phyloP scores from a whole-genome alignment of 2,888 invertebrate species.

The Drosophila leonis region DNA sequence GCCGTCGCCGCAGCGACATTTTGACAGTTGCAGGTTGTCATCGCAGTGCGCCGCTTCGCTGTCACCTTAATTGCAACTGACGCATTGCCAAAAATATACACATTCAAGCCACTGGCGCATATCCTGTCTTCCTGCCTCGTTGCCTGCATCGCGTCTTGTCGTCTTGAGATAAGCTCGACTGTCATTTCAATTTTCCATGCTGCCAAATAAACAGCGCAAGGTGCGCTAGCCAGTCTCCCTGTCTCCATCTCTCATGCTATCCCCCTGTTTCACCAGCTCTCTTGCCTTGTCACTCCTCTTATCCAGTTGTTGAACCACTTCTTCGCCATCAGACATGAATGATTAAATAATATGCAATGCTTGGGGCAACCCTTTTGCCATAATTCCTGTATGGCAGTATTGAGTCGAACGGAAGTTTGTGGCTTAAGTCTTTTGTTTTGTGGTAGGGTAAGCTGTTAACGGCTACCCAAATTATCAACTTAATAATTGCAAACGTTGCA shows the following conservation, averaged over 20 bases:
- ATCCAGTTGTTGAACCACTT: constrained; percentile 18
- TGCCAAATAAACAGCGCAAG: constrained; percentile 66
- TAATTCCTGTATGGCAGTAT: constrained; percentile 36
- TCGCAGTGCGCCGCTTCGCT: constrained; percentile 41
- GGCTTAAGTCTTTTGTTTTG: constrained; percentile 65
- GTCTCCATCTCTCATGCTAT: constrained; percentile 2
- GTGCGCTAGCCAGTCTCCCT: constrained; percentile 50
- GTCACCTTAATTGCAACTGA: constrained; percentile 81
- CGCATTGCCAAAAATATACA: constrained; percentile 73
- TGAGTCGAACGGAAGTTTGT: constrained; percentile 55
- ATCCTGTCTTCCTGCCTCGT: constrained; percentile 20
- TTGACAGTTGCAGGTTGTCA: constrained; percentile 68
- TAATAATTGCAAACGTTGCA: constrained; percentile 41
- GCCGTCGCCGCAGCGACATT: constrained; percentile 48
- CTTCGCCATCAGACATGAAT: constrained; percentile 43
- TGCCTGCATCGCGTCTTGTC: constrained; percentile 10
- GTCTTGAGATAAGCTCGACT: constrained; percentile 66
- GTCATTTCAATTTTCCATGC: constrained; percentile 74
- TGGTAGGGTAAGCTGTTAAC: constrained; percentile 40
- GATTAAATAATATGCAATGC: constrained; percentile 72
- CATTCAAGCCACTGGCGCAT: constrained; percentile 15
- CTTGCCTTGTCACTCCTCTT: constrained; percentile 2
- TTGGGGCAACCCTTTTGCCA: constrained; percentile 36
- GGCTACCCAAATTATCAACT: constrained; percentile 30
- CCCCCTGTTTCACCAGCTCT: background rate